phyloP scores from a whole-genome alignment of 2,797 vertebrate genomes.

The Valencia hispanica region DNA sequence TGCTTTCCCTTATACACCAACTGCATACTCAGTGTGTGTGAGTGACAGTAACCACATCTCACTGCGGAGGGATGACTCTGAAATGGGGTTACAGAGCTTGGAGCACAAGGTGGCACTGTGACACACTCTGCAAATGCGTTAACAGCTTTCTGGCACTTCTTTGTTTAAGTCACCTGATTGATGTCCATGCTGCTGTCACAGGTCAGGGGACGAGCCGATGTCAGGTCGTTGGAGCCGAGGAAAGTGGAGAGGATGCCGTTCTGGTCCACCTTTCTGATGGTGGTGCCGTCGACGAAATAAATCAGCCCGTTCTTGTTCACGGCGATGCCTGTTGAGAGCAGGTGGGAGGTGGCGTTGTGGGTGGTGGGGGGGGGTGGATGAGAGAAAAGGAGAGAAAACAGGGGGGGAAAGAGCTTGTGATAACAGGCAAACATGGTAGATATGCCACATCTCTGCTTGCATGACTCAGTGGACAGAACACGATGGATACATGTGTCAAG shows the following conservation, averaged over 20 bases:
- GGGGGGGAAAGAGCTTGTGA: constrained; percentile 27
- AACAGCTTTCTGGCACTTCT: constrained; percentile 15
- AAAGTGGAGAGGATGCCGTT: constrained; percentile 97
- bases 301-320: constrained; percentile 95
- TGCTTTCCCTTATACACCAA: constrained; percentile 9
- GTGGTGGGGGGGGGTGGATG: neutral
- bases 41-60: constrained; percentile 2
- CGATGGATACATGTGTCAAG: constrained; percentile 82
- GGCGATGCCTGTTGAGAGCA: constrained; percentile 86
- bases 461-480: constrained; percentile 76
- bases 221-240: constrained; percentile 96
- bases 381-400: neutral
- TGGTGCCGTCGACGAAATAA: constrained; percentile 97
- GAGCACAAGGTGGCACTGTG: constrained; percentile 56
- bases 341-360: neutral
- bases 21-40: neutral
- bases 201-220: constrained; percentile 92
- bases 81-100: constrained; percentile 19
- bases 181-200: constrained; percentile 98
- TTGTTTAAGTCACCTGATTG: constrained; percentile 87
- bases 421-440: constrained; percentile 55
- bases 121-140: constrained; percentile 14
- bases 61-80: constrained; percentile 30
- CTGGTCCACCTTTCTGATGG: constrained; percentile 96
- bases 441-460: constrained; percentile 66